These are phyloP conservation scores for Tachycineta bicolor DNA, from an alignment of 2,113 vertebrate genomes.

Conservation along the genomic window DNA sequence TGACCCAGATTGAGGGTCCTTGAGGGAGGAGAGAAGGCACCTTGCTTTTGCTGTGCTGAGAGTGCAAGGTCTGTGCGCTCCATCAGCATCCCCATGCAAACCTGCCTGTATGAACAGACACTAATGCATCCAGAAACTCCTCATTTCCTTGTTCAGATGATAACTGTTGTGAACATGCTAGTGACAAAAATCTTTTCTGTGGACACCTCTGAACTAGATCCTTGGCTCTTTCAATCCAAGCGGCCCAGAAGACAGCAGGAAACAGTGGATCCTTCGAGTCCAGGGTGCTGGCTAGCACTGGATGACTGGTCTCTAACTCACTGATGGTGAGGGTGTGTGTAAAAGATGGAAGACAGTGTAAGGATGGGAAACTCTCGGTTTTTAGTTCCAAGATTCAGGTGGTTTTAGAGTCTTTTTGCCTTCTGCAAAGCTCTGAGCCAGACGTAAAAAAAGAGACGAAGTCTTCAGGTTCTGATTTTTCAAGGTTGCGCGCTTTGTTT, in stretches of 20 bases:
- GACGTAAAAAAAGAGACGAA: no score
- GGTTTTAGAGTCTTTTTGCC: no score
- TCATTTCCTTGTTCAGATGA: not conserved
- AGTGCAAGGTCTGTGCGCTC: rapidly evolving
- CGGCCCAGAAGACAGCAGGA: not conserved
- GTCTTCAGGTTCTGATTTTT: no score
- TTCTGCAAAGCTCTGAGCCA: no score
- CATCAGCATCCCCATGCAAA: rapidly evolving
- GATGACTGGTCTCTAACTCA: not conserved
- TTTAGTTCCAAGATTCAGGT: no score
- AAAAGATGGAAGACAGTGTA: not conserved
- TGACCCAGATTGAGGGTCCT: constrained; percentile 28
- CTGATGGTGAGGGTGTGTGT: not conserved
- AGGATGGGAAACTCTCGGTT: not conserved
- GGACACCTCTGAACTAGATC: not conserved
- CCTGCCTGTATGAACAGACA: not conserved
- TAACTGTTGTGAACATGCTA: not conserved
- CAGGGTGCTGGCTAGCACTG: not conserved
- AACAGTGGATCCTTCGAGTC: not conserved
- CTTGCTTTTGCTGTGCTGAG: not conserved
- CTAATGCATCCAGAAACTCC: not conserved
- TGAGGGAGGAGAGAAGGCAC: not conserved
- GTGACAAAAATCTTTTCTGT: not conserved
- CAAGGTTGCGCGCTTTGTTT: no score
- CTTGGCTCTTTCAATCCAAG: not conserved